Evolutionary conservation across 2,797 vertebrate species (phyloP).

Genomic region (Labroides dimidiatus): DNA sequence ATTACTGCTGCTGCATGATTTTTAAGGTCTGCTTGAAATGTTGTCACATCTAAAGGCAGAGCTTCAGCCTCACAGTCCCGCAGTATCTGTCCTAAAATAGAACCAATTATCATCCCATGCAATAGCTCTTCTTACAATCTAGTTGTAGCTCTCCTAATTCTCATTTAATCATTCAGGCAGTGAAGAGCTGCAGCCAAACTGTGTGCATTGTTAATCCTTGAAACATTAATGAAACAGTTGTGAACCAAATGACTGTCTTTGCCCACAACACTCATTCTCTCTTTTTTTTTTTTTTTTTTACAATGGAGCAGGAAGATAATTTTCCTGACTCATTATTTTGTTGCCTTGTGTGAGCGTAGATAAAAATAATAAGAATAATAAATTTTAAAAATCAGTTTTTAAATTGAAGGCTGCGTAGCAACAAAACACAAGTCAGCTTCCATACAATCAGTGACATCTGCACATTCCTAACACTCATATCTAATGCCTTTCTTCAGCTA

Average conservation of each 20-base stretch:
- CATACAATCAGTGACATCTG: no score
- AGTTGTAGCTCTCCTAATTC: conserved; percentile 4
- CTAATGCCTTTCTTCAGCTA: no score
- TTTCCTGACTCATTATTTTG: no score
- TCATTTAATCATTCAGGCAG: background rate
- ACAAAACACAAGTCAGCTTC: no score
- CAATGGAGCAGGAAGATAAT: no score
- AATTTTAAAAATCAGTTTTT: no score
- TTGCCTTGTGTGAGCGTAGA: no score
- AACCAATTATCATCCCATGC: conserved; percentile 4
- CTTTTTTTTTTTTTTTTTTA: background rate
- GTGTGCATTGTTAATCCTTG: background rate
- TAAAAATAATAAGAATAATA: no score
- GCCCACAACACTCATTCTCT: background rate
- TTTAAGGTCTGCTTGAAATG: background rate
- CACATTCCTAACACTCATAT: no score
- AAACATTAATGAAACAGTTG: background rate
- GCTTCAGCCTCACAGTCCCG: conserved; percentile 14
- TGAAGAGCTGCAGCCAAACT: conserved; percentile 1
- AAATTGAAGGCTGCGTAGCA: no score
- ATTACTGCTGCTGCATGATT: background rate
- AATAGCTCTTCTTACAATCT: conserved; percentile 6
- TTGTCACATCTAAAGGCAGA: conserved; percentile 18
- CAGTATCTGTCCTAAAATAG: conserved; percentile 26
- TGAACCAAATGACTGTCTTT: background rate